Percentiles rank a stretch among this genome's conserved stretches.
Evolutionary conservation across 2,113 vertebrate genomes (phyloP).

Genomic region (Poeciliopsis retropinna): DNA sequence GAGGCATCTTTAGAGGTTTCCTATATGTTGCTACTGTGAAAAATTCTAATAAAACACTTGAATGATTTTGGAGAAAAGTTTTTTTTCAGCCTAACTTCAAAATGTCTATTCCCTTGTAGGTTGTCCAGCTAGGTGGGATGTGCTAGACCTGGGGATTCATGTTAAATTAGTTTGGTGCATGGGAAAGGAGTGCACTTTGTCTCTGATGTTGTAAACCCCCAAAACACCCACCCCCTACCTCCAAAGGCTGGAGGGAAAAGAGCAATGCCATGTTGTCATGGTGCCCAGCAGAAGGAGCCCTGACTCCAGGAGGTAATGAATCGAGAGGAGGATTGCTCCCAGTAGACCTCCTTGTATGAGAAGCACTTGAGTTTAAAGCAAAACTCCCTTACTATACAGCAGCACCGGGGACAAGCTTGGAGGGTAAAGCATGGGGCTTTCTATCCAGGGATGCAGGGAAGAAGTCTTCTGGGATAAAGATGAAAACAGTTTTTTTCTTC

Average conservation of each 20-base stretch:
- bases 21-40: conserved; percentile 1
- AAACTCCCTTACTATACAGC: conserved; percentile 45
- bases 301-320: conserved; percentile 70
- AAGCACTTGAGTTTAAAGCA: conserved; percentile 71
- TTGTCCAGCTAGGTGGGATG: conserved; percentile 30
- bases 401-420: conserved; percentile 15
- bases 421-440: conserved; percentile 31
- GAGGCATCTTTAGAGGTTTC: background rate
- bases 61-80: conserved; percentile 10
- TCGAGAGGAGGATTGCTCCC: conserved; percentile 70
- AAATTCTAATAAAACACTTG: conserved; percentile 1
- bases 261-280: conserved; percentile 75
- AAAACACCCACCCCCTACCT: background rate
- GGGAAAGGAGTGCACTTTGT: conserved; percentile 55
- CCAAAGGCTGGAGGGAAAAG: conserved; percentile 51
- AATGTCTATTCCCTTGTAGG: conserved; percentile 7
- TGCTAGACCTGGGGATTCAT: conserved; percentile 44
- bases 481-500: background rate
- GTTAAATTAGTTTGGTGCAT: conserved; percentile 47
- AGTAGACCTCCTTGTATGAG: conserved; percentile 59
- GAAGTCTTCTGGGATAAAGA: conserved; percentile 32
- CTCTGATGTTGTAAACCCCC: conserved; percentile 42
- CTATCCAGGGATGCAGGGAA: conserved; percentile 31
- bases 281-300: conserved; percentile 63
- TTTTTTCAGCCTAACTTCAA: conserved; percentile 19